Evolutionary conservation across 2,113 vertebrate genomes (phyloP), one percentile per base, ranked within the genome.

Genomic region (Cariama cristata): DNA sequence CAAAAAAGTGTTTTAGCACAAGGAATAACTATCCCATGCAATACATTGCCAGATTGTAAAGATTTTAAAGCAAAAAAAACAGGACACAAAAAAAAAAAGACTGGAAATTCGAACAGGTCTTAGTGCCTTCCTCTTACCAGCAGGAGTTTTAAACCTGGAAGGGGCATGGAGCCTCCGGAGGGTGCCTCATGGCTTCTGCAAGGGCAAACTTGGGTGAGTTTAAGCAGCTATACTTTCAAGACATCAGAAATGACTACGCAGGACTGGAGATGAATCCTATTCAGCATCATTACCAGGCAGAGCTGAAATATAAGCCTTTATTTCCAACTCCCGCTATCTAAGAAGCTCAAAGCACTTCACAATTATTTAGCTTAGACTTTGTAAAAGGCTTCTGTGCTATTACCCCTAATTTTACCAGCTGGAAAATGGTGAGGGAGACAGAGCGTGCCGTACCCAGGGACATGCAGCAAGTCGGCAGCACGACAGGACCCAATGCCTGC

Each of bases 361-460:
- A 95, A 40, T 96, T 93, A 95, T 93, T 97, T 91, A 93, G 89
- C 91, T 96, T 76, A 96, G 91, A 81, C 62, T 94, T 59, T 88
- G 73, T 79, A 83, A 95, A 94, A 95, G 47, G 88, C 74, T 89
- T 64, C 50, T 55, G 52, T 26, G 88, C 68, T 84, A 93, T 96
- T 91, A 96, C 94, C 79, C 80, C 88, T 89, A 81, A 94, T 96
- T 97, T 93, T 90, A 86, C 81, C 86, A 75, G 89, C 87, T 91
- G 90, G 77, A 60, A 94, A 95, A 88, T 2, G 21, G 74, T 49
- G 58, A 85, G 66, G 42, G 58, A 91, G 58, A 71, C 2, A 1
- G 63, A 58, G 23, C 56, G 19, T 0, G 1, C 49, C 3, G 2
- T 55, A 87, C 33, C 50, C 86, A 73, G 52, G 17, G 52, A 90